phyloP scores from a whole-genome alignment of 2,113 vertebrate species.

The Misgurnus anguillicaudatus region DNA sequence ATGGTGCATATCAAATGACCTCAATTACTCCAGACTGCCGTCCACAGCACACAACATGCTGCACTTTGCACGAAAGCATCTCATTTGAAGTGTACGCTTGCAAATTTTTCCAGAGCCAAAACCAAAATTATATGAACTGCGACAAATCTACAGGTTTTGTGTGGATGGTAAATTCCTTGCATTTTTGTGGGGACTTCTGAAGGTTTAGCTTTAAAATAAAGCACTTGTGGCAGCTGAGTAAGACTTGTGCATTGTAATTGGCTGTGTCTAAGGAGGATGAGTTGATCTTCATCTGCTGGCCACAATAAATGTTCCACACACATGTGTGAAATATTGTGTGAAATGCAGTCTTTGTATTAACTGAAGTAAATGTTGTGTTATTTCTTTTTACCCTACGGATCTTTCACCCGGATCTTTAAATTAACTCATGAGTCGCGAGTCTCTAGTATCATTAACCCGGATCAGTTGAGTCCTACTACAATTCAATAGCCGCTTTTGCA shows the following conservation, averaged over 20 bases:
- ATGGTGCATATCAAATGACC: conserved; percentile 69
- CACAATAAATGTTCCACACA: conserved; percentile 59
- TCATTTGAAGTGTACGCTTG: conserved; percentile 79
- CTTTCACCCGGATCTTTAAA: no score
- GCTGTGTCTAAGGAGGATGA: conserved; percentile 73
- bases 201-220: conserved; percentile 75
- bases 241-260: conserved; percentile 74
- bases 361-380: conserved; percentile 6
- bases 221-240: conserved; percentile 73
- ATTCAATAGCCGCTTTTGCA: no score
- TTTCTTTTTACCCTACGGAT: background rate
- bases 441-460: no score
- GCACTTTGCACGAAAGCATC: conserved; percentile 61
- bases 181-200: conserved; percentile 83
- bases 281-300: conserved; percentile 67
- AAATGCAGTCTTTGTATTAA: background rate
- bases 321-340: conserved; percentile 3
- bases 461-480: no score
- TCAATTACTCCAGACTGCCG: conserved; percentile 63
- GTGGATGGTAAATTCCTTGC: conserved; percentile 77
- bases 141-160: conserved; percentile 80
- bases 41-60: conserved; percentile 61
- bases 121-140: conserved; percentile 86
- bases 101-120: conserved; percentile 82
- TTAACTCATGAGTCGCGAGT: no score